Evolutionary conservation across 23 tunicate genomes (phyloP).

Genomic region (Diplosoma virens): DNA sequence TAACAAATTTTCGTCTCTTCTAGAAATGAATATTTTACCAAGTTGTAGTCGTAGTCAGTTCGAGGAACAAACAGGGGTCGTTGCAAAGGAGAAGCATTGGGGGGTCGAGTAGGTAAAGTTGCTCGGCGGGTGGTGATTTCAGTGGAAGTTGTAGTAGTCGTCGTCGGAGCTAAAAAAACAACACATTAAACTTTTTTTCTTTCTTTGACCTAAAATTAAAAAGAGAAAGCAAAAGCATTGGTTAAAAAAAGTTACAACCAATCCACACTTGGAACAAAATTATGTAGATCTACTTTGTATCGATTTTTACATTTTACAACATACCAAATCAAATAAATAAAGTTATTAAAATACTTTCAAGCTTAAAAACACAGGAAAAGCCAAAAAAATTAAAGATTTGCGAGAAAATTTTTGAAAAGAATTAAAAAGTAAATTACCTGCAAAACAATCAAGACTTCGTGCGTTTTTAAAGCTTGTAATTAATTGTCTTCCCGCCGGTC

Average conservation of each 20-base stretch:
- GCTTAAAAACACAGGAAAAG: too few relatives aligned
- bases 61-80: slow-evolving; percentile 72
- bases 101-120: slow-evolving; percentile 25
- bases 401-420: too few relatives aligned
- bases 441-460: slow-evolving; percentile 36
- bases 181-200: not conserved
- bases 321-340: too few relatives aligned
- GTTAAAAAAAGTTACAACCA: too few relatives aligned
- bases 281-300: too few relatives aligned
- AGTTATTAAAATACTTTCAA: too few relatives aligned
- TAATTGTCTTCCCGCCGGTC: not conserved
- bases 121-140: slow-evolving; percentile 6
- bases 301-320: too few relatives aligned
- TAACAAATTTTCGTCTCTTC: too few relatives aligned
- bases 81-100: not conserved
- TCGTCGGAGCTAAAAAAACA: not conserved
- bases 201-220: not conserved
- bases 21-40: too few relatives aligned
- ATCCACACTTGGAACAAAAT: too few relatives aligned
- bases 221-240: too few relatives aligned
- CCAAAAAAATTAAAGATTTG: too few relatives aligned
- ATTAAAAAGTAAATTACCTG: slow-evolving; percentile 25
- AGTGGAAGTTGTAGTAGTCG: slow-evolving; percentile 20
- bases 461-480: slow-evolving; percentile 26
- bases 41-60: slow-evolving; percentile 53